phyloP scores from a whole-genome alignment of 30 jellyfish, hydroid and myxozoan genomes.

The Aurelia sp. region DNA sequence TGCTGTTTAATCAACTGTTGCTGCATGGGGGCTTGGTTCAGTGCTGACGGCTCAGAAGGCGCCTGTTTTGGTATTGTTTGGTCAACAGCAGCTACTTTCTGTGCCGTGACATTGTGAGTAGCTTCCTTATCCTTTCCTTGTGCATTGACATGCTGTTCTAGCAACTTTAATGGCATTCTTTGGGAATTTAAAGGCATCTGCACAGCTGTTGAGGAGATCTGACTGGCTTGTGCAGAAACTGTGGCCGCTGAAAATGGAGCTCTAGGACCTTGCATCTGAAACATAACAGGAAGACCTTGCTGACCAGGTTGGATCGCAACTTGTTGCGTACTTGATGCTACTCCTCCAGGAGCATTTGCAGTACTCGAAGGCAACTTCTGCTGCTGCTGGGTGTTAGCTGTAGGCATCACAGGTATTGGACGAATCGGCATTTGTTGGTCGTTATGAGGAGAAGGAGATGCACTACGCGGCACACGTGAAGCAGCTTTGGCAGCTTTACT shows the following conservation, averaged over 20 bases:
- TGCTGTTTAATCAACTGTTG: too few species aligned
- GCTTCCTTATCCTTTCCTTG: conserved; percentile 42
- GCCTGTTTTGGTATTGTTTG: too few species aligned
- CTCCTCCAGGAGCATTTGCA: not conserved
- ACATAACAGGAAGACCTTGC: not conserved
- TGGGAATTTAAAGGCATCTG: not conserved
- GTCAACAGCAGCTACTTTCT: too few species aligned
- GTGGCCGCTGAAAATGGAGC: not conserved
- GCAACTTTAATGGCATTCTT: conserved; percentile 37
- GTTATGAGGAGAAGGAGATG: not conserved
- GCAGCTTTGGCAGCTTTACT: conserved; percentile 45
- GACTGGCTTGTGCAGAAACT: not conserved
- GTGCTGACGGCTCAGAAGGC: too few species aligned
- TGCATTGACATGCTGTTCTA: conserved; percentile 61
- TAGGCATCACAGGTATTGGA: conserved; percentile 48
- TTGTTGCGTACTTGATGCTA: conserved; percentile 3
- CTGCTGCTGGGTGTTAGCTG: conserved; percentile 2
- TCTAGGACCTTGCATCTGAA: conserved; percentile 43
- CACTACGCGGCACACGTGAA: conserved; percentile 35
- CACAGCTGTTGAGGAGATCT: not conserved
- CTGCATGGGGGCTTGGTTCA: too few species aligned
- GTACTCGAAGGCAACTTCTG: too few species aligned
- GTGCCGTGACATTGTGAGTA: not conserved
- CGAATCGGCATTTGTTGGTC: conserved; percentile 48
- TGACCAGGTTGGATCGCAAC: conserved; percentile 10